These are phyloP conservation scores for Lepidurus arcticus DNA, from an alignment of 1,140 invertebrate genomes.

Conservation along the genomic window DNA sequence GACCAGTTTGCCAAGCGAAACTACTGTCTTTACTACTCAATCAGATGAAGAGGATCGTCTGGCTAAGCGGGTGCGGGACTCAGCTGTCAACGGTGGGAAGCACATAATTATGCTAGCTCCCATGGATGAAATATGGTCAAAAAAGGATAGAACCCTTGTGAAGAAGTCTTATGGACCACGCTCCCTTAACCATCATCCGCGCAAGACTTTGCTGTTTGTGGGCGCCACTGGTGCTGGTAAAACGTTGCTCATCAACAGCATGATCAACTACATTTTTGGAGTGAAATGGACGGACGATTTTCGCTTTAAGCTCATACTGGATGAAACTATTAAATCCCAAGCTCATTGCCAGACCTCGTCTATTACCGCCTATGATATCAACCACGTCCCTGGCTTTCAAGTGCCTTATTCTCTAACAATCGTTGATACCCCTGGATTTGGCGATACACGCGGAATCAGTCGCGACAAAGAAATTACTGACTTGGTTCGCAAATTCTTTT, in stretches of 20 bases:
- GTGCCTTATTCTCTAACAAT: conserved; percentile 26
- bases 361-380: conserved; percentile 27
- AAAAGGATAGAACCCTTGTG: neutral
- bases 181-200: neutral
- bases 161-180: neutral
- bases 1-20: no score
- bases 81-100: neutral
- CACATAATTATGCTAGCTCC: neutral
- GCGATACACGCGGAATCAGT: conserved; percentile 26
- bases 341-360: conserved; percentile 26
- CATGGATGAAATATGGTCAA: neutral
- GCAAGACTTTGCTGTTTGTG: conserved; percentile 25
- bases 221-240: conserved; percentile 29
- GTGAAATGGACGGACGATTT: conserved; percentile 16
- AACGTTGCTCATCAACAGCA: conserved; percentile 27
- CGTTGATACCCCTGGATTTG: conserved; percentile 30
- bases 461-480: conserved; percentile 20
- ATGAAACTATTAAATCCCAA: neutral
- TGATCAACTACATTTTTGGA: conserved; percentile 28
- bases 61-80: neutral
- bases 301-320: neutral
- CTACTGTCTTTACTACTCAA: no score
- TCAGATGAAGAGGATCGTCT: neutral
- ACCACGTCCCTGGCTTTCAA: neutral
- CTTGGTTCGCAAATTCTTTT: neutral